Conservation (phyloP, 2,113 vertebrate species). For the Myotis brandtii region DNA sequence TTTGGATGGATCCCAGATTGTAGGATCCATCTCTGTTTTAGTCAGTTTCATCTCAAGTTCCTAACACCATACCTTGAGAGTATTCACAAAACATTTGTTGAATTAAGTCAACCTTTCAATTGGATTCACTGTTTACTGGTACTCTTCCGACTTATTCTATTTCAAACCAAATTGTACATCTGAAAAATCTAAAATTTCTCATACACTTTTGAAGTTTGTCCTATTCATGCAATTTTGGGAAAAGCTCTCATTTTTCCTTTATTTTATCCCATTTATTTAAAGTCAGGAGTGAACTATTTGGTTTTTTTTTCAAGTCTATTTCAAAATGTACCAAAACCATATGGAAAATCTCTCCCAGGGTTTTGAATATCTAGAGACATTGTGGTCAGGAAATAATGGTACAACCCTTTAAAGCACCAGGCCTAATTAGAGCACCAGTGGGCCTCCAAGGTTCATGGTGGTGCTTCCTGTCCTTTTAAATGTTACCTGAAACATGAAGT, state of each 20-base stretch:
- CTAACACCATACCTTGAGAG: background rate
- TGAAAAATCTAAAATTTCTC: conserved; percentile 35
- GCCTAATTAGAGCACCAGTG: background rate
- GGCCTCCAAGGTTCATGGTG: background rate
- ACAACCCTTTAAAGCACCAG: background rate
- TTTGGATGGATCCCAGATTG: background rate
- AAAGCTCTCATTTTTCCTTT: background rate
- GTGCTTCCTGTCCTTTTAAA: background rate
- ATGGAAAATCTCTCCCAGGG: background rate
- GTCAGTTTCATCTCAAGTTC: background rate
- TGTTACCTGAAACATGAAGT: conserved; percentile 53
- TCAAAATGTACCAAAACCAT: background rate
- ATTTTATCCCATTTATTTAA: conserved; percentile 7
- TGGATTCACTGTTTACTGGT: background rate
- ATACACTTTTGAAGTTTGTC: background rate
- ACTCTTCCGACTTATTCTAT: conserved; percentile 9
- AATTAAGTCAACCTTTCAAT: background rate
- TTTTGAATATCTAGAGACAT: background rate
- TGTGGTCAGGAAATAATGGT: background rate
- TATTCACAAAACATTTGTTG: background rate
- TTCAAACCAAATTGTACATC: conserved; percentile 15
- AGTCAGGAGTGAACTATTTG: background rate
- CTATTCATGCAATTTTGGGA: background rate
- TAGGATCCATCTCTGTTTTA: background rate
- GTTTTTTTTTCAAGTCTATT: background rate